Conservation (phyloP, 1,140 invertebrate species). For the Probaryconus sp. region DNA sequence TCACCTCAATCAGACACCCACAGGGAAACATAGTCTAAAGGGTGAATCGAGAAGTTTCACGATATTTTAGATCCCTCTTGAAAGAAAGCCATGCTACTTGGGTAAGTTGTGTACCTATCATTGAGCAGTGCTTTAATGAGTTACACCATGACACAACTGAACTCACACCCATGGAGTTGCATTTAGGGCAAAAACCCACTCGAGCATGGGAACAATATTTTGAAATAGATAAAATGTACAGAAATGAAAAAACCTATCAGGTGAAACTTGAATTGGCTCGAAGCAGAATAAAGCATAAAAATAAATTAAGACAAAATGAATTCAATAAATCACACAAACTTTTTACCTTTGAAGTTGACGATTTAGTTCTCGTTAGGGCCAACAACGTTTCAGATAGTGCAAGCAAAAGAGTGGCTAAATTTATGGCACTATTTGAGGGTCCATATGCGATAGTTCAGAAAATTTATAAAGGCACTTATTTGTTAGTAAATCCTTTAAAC, state of each 20-base stretch:
- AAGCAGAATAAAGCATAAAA: neutral
- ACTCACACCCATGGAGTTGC: constrained; percentile 17
- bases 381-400: no score
- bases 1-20: constrained; percentile 64
- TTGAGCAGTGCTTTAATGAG: constrained; percentile 27
- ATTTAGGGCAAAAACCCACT: neutral
- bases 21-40: constrained; percentile 61
- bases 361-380: no score
- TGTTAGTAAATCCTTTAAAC: no score
- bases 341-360: no score
- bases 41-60: constrained; percentile 61
- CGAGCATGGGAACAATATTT: neutral
- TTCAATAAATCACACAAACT: neutral
- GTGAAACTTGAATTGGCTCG: neutral
- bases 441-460: neutral
- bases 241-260: neutral
- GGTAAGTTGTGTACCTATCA: neutral
- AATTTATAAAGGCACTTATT: neutral
- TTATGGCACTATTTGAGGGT: neutral
- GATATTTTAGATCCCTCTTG: neutral
- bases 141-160: constrained; percentile 22
- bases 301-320: neutral
- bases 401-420: neutral
- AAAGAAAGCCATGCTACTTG: neutral
- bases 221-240: neutral